These are phyloP conservation scores for Burhinus bistriatus DNA, from an alignment of 2,113 vertebrate species.

Conservation along the genomic window DNA sequence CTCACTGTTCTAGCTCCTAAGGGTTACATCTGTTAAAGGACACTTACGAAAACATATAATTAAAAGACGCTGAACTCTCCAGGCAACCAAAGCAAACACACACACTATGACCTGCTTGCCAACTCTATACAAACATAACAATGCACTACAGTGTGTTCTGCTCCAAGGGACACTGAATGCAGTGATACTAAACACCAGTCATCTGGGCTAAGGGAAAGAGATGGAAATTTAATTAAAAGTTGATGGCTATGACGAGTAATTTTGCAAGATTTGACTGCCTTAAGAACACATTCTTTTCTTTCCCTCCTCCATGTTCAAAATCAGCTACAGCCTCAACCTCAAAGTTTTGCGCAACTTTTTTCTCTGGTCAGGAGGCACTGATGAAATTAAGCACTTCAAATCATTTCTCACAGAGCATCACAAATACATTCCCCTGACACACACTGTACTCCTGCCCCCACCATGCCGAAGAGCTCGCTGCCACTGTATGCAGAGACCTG, in stretches of 20 bases:
- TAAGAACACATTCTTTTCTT: not conserved
- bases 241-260: not conserved
- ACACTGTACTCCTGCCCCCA: not conserved
- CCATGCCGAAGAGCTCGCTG: rapidly evolving
- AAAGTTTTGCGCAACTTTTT: not conserved
- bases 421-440: not conserved
- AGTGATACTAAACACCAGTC: not conserved
- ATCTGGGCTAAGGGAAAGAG: not conserved
- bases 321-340: not conserved
- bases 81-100: not conserved
- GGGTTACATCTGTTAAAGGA: not conserved
- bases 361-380: not conserved
- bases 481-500: not conserved
- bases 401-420: not conserved
- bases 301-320: not conserved
- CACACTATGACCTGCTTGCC: not conserved
- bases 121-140: not conserved
- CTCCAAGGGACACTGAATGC: not conserved
- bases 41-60: not conserved
- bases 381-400: rapidly evolving
- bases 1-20: not conserved
- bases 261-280: not conserved
- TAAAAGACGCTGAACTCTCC: not conserved
- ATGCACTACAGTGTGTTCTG: not conserved
- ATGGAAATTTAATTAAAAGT: not conserved